Percentiles rank a stretch among this genome's conserved stretches.
These are phyloP conservation scores for Molorchus minor DNA, from an alignment of 2,888 invertebrate genomes.

Conservation along the genomic window DNA sequence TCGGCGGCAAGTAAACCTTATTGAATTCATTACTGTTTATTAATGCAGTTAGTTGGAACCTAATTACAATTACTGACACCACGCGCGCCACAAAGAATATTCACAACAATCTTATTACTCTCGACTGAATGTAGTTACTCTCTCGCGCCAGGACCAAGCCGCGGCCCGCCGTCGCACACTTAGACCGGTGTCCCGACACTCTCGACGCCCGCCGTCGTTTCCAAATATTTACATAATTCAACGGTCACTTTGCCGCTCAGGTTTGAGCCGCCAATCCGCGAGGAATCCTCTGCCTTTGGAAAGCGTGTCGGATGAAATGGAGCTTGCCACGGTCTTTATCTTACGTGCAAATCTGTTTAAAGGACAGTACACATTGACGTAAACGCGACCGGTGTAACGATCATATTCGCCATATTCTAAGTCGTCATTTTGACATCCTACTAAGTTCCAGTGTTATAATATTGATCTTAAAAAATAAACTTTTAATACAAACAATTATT, in stretches of 20 bases:
- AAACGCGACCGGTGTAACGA: no score
- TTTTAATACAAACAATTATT: no score
- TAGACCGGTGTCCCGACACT: conserved; percentile 9
- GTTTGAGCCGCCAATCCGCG: background rate
- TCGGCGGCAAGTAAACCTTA: conserved; percentile 55
- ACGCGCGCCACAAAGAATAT: conserved; percentile 52
- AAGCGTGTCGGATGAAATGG: background rate
- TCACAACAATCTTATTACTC: conserved; percentile 53
- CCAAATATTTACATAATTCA: conserved; percentile 27
- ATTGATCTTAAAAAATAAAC: no score
- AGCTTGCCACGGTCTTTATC: background rate
- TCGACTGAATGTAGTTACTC: conserved; percentile 42
- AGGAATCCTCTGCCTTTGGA: background rate
- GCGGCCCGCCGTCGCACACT: conserved; percentile 13
- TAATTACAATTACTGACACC: conserved; percentile 61
- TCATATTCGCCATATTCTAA: no score
- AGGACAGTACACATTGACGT: no score
- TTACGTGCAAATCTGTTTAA: no score
- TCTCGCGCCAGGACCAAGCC: conserved; percentile 10
- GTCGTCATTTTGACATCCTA: no score
- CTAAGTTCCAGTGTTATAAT: no score
- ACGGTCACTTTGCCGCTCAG: conserved; percentile 20
- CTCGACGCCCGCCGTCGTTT: conserved; percentile 14
- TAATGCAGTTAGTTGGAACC: conserved; percentile 63
- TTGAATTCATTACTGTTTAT: conserved; percentile 61